phyloP scores from a whole-genome alignment of 2,888 invertebrate genomes.

The Meganola albula region DNA sequence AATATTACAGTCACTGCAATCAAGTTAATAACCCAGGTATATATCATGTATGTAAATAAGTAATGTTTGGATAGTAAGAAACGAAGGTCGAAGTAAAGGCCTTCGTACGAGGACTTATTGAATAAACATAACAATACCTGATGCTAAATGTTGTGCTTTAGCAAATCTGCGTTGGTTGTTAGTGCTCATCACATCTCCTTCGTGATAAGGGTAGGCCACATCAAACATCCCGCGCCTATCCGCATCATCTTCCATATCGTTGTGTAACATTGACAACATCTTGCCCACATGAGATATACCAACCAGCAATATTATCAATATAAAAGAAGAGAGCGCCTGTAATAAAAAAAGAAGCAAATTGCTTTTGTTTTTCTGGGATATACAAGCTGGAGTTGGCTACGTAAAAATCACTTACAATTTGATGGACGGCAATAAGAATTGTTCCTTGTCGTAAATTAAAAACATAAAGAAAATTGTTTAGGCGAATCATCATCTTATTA shows the following conservation, averaged over 20 bases:
- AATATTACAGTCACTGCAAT: slow-evolving; percentile 66
- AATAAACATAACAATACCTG: slow-evolving; percentile 42
- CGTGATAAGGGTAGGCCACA: slow-evolving; percentile 51
- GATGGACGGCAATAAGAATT: slow-evolving; percentile 74
- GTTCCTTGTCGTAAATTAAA: slow-evolving; percentile 74
- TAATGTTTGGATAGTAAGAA: no score
- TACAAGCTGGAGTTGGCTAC: no score
- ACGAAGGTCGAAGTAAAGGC: no score
- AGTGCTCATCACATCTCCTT: slow-evolving; percentile 60
- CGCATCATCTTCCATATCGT: slow-evolving; percentile 72
- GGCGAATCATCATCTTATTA: slow-evolving; percentile 64
- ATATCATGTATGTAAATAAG: no score
- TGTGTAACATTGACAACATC: slow-evolving; percentile 68
- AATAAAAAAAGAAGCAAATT: slow-evolving; percentile 12
- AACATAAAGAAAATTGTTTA: slow-evolving; percentile 69
- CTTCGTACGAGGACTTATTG: no score
- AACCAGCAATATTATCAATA: slow-evolving; percentile 65
- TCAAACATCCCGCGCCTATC: slow-evolving; percentile 63
- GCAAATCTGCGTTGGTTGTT: slow-evolving; percentile 72
- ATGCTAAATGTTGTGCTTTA: slow-evolving; percentile 67
- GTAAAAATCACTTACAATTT: slow-evolving; percentile 75
- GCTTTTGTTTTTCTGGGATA: no score
- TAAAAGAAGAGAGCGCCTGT: slow-evolving; percentile 69
- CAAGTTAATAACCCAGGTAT: no score
- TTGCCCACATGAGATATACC: slow-evolving; percentile 70